A percentile compares a stretch with the other conserved stretches of the same genome.
Conservation (phyloP, 2,797 vertebrate genomes). For the Tiaroga cobitis region DNA sequence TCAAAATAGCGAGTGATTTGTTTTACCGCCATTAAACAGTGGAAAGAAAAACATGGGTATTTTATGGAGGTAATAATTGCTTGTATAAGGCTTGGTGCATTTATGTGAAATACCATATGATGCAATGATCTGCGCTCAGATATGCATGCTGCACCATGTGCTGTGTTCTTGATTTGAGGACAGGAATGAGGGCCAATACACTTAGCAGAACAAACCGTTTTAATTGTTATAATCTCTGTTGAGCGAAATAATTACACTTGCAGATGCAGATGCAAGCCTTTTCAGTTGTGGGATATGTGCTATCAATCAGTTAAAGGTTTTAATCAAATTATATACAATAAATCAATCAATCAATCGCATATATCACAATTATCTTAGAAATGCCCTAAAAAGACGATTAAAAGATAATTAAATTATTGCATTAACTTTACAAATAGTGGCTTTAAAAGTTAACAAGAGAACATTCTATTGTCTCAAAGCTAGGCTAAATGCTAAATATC, state of each 20-base stretch:
- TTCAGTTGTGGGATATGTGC: neutral
- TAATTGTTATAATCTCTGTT: constrained; percentile 41
- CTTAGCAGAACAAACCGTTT: constrained; percentile 23
- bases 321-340: neutral
- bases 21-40: constrained; percentile 81
- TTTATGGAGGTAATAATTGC: constrained; percentile 84
- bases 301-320: neutral
- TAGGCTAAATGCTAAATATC: neutral
- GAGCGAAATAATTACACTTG: constrained; percentile 28
- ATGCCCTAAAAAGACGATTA: too few species aligned
- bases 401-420: neutral
- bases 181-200: constrained; percentile 59
- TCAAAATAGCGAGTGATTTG: constrained; percentile 77
- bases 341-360: neutral
- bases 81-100: constrained; percentile 78
- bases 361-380: neutral
- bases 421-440: neutral
- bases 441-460: neutral
- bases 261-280: neutral
- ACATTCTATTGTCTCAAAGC: neutral
- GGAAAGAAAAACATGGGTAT: constrained; percentile 75
- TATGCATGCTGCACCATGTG: constrained; percentile 79
- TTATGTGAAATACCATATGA: constrained; percentile 82
- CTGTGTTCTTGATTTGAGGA: constrained; percentile 70
- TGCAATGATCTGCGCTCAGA: constrained; percentile 80